phyloP scores from a whole-genome alignment of 1,140 invertebrate species.

The Brachionus plicatilis region DNA sequence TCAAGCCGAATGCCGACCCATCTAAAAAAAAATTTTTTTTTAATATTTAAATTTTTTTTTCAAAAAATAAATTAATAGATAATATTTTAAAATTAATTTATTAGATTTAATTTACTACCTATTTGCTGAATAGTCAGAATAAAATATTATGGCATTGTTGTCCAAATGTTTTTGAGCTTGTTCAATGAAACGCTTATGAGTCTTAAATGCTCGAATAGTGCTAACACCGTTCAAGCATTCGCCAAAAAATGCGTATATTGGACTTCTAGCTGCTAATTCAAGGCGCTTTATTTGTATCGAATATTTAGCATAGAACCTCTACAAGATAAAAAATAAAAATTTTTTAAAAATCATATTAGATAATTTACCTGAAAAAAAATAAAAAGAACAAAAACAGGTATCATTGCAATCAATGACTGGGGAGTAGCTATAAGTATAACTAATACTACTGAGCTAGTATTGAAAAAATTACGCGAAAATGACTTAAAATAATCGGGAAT shows the following conservation, averaged over 20 bases:
- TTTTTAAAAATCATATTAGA: background rate
- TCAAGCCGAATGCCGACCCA: constrained; percentile 20
- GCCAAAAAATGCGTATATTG: constrained; percentile 95
- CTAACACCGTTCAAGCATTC: constrained; percentile 65
- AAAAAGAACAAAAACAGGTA: constrained; percentile 19
- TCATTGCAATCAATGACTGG: background rate
- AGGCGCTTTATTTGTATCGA: constrained; percentile 88
- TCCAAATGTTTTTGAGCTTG: background rate
- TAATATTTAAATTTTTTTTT: too few relatives aligned
- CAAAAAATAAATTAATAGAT: too few relatives aligned
- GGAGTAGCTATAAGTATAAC: constrained; percentile 20
- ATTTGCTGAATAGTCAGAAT: background rate
- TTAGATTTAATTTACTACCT: background rate
- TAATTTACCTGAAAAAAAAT: constrained; percentile 19
- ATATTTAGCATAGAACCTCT: constrained; percentile 69
- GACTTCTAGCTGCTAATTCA: constrained; percentile 88
- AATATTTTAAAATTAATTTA: too few relatives aligned
- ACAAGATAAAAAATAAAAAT: background rate
- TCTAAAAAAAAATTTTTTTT: background rate
- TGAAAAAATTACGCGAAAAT: background rate
- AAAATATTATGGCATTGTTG: background rate
- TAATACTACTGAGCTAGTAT: background rate
- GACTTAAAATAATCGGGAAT: constrained; percentile 46
- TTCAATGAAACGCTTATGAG: constrained; percentile 56
- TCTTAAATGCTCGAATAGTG: constrained; percentile 61